Evolutionary conservation across 2,797 vertebrate species (phyloP).

Genomic region (Phrynocephalus forsythii): DNA sequence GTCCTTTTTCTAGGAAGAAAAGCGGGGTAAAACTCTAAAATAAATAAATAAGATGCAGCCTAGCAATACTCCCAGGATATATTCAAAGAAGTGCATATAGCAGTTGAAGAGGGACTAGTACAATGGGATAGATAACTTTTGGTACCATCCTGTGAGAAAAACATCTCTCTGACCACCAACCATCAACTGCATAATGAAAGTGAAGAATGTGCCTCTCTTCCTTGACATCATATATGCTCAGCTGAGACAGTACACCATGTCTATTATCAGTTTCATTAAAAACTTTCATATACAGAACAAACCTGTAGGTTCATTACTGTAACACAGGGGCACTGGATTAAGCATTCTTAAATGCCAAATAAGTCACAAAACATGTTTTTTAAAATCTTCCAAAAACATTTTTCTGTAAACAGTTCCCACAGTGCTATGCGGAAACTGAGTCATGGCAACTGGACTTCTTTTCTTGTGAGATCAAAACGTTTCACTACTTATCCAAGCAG

Average conservation of each 20-base stretch:
- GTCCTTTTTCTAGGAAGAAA: too few species aligned
- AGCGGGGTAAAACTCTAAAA: too few species aligned
- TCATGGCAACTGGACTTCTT: too few species aligned
- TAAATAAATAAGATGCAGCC: background rate
- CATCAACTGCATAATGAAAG: background rate
- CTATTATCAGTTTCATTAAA: background rate
- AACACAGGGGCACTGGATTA: background rate
- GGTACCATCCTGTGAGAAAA: background rate
- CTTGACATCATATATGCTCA: background rate
- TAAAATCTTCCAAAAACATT: background rate
- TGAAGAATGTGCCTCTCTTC: background rate
- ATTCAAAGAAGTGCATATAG: background rate
- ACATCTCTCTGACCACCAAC: background rate
- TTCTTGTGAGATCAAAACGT: too few species aligned
- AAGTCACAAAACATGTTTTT: background rate
- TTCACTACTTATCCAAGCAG: too few species aligned
- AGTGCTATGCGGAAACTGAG: too few species aligned
- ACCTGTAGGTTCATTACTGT: background rate
- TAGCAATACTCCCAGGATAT: background rate
- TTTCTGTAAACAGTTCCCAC: constrained; percentile 14
- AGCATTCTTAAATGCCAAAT: background rate
- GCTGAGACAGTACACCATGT: background rate
- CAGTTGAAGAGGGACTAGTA: background rate
- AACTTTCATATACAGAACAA: background rate
- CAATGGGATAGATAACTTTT: background rate